Evolutionary conservation across 2,113 vertebrate genomes (phyloP).

Genomic region (Lepisosteus oculatus): DNA sequence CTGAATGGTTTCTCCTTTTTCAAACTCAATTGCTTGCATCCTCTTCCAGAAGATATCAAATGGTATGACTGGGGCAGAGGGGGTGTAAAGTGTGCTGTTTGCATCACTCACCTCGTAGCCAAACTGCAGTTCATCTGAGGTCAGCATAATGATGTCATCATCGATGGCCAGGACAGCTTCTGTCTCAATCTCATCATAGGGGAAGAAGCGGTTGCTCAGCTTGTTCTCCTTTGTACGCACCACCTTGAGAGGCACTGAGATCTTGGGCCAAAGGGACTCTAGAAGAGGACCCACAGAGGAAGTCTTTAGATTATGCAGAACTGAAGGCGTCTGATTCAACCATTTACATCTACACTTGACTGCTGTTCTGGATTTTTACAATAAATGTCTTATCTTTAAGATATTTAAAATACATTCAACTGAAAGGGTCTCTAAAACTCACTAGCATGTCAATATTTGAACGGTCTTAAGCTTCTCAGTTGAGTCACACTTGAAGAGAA

Average conservation of each 20-base stretch:
- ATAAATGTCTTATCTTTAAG: too few relatives aligned
- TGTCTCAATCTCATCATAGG: conserved; percentile 93
- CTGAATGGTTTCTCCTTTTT: too few relatives aligned
- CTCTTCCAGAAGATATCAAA: too few relatives aligned
- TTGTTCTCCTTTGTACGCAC: conserved; percentile 94
- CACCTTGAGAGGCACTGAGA: conserved; percentile 89
- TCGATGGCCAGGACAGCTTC: conserved; percentile 95
- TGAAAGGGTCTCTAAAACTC: too few relatives aligned
- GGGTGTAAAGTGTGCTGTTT: neutral
- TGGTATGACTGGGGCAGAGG: neutral
- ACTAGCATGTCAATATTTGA: too few relatives aligned
- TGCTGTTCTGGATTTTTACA: too few relatives aligned
- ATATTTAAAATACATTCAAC: too few relatives aligned
- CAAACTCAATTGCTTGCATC: too few relatives aligned
- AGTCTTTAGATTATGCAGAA: too few relatives aligned
- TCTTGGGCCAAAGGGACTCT: conserved; percentile 96
- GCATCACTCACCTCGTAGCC: conserved; percentile 83
- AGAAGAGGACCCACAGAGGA: neutral
- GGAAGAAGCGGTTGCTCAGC: conserved; percentile 97
- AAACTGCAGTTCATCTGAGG: conserved; percentile 95
- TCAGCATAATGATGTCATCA: conserved; percentile 98
- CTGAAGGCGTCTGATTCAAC: conserved; percentile 43
- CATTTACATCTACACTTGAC: conserved; percentile 33
- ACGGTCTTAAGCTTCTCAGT: too few relatives aligned
- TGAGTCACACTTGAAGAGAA: too few relatives aligned